Evolutionary conservation across 53 echinoderm and acorn worm genomes (phyloP), one percentile per base, ranked within the genome.

Genomic region (Holothuria scabra): DNA sequence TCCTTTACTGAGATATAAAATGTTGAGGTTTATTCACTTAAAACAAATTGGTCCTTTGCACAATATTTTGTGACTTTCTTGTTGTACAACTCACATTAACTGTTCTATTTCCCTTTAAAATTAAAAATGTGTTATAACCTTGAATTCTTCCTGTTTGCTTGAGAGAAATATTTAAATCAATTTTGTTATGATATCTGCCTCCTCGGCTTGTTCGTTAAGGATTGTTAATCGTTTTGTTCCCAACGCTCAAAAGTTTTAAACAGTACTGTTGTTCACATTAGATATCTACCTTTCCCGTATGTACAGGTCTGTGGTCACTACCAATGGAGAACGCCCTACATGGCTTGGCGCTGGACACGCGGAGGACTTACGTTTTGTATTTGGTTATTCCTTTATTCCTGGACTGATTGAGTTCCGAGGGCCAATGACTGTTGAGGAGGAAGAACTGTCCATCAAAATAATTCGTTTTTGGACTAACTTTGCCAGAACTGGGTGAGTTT

Each of bases 301-400:
- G 8, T 66, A n/a, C n/a, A 26, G 66, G 24, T 31, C 29, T 5
- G 33, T 66, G 23, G 29, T 4, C 12, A 29, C 66, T 26, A 30
- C 20, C n/a, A 44, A 46, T 46, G 48, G 74, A 5, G 12, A 12
- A 18, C 85, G 91, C 2, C 91, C 91, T 0, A 76, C 67, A 37
- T 94, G 94, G 94, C 59, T 91, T 7, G 89, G 89, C 12, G 89
- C 86, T 24, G 76, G 84, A 12, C 94, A 94, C 79, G 87, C 66
- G 19, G 94, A 94, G 57, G 91, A 94, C 21, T 22, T 94, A 12
- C 87, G 58, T 12, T 94, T 84, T 61, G 89, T 91, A 33, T 94
- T 94, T 49, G 93, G 93, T 13, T 74, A 74, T 30, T 38, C 61
- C 8, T 93, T 90, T 71, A 59, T 75, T 11, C 87, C 86, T 49